Evolutionary conservation across 1,140 invertebrate species (phyloP), one percentile per base, ranked within the genome.

Genomic region (Pseudomyrmex gracilis): DNA sequence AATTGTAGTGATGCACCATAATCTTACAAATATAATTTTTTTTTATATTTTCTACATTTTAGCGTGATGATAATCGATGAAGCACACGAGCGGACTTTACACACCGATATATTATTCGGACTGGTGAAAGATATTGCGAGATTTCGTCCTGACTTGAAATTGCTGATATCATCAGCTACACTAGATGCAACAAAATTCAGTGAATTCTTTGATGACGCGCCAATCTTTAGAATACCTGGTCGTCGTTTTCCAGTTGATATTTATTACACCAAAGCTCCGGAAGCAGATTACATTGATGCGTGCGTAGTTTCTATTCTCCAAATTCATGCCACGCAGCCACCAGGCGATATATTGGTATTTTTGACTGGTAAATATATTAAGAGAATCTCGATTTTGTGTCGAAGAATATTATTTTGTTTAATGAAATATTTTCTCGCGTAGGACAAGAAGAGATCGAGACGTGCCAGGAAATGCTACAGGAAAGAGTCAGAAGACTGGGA

Each of bases 11-110:
- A 34, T 5, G 34, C 5, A 34, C 34, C 4, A 34, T 5, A 34
- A 34, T 34, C 34, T 34, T 34, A 34, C 4, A 34, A 34, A 34
- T 34, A 57, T 71, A n/a, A 64, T 20, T 49, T 0, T 71, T 17
- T 43, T 63, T 61, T 71, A 85, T 86, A 17, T 86, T 92, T 66
- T 43, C 3, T 13, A 24, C 24, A 9, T 57, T 95, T 76, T 86
- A 99, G 98, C 95, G 99, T 99, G 0, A 98, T 99, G 96, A 99
- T 99, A 83, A 99, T 99, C 92, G 99, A 99, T 93, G 99, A 99
- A 95, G 99, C 99, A 89, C 99, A 99, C 94, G 99, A 99, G 93
- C 94, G 99, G 61, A 99, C 99, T 0, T 95, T 99, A 7, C 99
- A 99, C 89, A 99, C 99, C 4, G 99, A 99, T 93, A 98, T 99